These are phyloP conservation scores for Bilobella aurantiaca DNA, from an alignment of 1,140 invertebrate species.

Conservation along the genomic window DNA sequence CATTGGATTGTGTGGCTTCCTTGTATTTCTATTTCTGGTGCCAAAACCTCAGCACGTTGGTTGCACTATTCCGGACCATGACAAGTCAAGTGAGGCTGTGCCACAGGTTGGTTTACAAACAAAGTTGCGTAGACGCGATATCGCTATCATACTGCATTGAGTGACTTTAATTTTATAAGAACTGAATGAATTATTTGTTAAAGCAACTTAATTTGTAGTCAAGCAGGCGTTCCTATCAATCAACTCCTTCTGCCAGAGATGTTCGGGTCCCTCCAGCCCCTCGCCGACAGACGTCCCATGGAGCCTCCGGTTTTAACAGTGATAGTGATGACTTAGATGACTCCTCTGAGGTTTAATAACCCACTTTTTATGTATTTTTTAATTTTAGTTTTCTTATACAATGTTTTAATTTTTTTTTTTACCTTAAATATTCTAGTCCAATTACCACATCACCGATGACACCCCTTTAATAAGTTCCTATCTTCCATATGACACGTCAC, in stretches of 20 bases:
- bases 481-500: neutral
- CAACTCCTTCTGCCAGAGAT: neutral
- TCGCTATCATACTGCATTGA: no score
- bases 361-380: neutral
- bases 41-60: conserved; percentile 65
- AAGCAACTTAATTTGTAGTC: neutral
- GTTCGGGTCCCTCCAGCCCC: neutral
- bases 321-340: conserved; percentile 16
- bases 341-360: neutral
- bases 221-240: neutral
- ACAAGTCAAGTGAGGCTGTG: conserved; percentile 10
- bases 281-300: neutral
- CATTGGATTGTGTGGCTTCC: conserved; percentile 62
- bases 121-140: no score
- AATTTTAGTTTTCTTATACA: no score
- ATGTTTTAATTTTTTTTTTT: no score
- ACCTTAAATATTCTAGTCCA: conserved; percentile 7
- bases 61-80: conserved; percentile 43
- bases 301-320: neutral
- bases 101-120: neutral
- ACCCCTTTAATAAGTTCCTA: conserved; percentile 29
- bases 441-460: conserved; percentile 20
- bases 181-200: no score
- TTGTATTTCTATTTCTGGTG: conserved; percentile 77
- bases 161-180: no score